These are phyloP conservation scores for Branchinecta sandiegonensis DNA, from an alignment of 2,888 invertebrate species.

Conservation along the genomic window DNA sequence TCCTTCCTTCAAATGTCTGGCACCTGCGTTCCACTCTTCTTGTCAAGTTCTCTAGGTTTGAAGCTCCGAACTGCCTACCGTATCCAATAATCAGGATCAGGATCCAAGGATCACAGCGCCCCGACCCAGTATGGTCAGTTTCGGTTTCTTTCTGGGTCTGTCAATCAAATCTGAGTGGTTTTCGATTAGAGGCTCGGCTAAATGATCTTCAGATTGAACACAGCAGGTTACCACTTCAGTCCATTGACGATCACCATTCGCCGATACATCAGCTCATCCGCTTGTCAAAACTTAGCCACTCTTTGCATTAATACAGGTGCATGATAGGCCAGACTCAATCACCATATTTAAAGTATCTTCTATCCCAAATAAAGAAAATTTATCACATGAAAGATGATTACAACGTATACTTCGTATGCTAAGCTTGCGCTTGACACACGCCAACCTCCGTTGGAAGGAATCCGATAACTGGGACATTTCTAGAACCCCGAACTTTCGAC, in stretches of 20 bases:
- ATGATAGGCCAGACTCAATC: background rate
- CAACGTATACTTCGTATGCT: background rate
- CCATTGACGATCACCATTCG: no score
- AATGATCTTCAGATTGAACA: constrained; percentile 15
- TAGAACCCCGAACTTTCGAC: no score
- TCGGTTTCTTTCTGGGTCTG: background rate
- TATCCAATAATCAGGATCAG: constrained; percentile 12
- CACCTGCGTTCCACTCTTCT: no score
- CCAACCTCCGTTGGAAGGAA: no score
- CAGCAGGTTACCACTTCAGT: constrained; percentile 7
- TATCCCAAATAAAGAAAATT: constrained; percentile 10
- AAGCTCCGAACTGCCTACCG: background rate
- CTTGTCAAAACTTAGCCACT: constrained; percentile 14
- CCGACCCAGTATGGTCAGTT: no score
- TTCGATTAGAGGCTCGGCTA: constrained; percentile 12
- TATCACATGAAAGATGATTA: background rate
- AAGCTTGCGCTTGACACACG: no score
- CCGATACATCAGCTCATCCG: constrained; percentile 13
- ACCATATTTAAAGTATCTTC: constrained; percentile 11
- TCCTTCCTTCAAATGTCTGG: no score
- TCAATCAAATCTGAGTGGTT: constrained; percentile 12
- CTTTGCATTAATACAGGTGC: constrained; percentile 16
- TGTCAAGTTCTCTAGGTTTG: no score
- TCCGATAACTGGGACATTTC: no score
- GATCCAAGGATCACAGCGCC: no score